A percentile compares a stretch with the other conserved stretches of the same genome.
Conservation (phyloP, 2,797 vertebrate genomes). For the Alosa sapidissima region DNA sequence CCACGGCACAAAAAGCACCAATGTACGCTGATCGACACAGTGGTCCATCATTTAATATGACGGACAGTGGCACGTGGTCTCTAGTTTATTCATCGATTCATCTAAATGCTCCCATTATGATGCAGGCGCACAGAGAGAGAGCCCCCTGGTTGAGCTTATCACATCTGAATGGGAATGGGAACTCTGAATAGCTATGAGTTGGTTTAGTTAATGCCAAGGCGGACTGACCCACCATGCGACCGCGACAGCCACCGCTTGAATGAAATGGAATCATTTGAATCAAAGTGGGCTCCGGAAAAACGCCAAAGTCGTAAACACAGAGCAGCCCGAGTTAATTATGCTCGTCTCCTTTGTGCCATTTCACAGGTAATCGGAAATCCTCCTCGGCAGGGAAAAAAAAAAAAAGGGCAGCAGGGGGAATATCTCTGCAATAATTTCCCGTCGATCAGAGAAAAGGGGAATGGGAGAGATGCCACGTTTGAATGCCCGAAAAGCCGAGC, state of each 20-base stretch:
- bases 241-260: constrained; percentile 63
- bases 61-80: constrained; percentile 30
- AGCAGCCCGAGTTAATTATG: constrained; percentile 72
- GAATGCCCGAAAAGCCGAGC: constrained; percentile 70
- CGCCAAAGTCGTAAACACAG: constrained; percentile 61
- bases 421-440: constrained; percentile 70
- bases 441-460: constrained; percentile 68
- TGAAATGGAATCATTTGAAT: constrained; percentile 64
- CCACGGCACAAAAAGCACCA: neutral
- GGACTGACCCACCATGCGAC: constrained; percentile 67
- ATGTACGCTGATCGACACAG: neutral
- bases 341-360: constrained; percentile 64
- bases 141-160: constrained; percentile 45
- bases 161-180: constrained; percentile 44
- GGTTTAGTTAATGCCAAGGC: constrained; percentile 52
- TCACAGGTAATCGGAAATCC: constrained; percentile 69
- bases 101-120: constrained; percentile 55
- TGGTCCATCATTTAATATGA: neutral
- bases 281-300: constrained; percentile 47
- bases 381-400: constrained; percentile 29
- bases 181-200: constrained; percentile 43
- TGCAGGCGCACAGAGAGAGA: constrained; percentile 23
- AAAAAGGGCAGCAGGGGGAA: constrained; percentile 35
- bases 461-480: constrained; percentile 74
- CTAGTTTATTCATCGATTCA: constrained; percentile 31